Evolutionary conservation across 2,888 invertebrate genomes (phyloP), one percentile per base, ranked within the genome.

Genomic region (Pyrrhia umbra): DNA sequence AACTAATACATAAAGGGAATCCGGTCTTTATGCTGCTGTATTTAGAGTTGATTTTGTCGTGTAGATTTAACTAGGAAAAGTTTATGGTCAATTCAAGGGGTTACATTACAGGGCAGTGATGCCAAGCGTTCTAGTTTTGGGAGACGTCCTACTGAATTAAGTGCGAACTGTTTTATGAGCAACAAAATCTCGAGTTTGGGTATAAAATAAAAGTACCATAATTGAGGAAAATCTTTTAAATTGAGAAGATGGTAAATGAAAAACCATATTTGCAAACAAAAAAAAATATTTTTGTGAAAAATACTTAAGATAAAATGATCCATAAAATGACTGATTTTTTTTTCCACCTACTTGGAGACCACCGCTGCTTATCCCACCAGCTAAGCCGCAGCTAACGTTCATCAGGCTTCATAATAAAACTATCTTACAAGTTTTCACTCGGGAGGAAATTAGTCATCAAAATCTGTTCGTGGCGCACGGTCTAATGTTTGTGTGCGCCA

Each of bases 81-180:
- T 85, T 85, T 80, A 85, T 75, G 79, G 76, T 82, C 79, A 81
- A 62, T 77, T 76, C 63, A 73, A 74, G 63, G 72, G 58, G 66
- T 74, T 56, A 68, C 63, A 66, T 75, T 66, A 68, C 34, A 54
- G 58, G 57, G 6, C 43, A 65, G 61, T 64, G 59, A 54, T 45
- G 43, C 20, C 42, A 25, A 18, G 27, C 51, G 52, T 58, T 56
- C 58, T 55, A 62, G 30, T 64, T 64, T 62, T 49, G 39, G 43
- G 30, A 57, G 63, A 64, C 43, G 51, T 42, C 13, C 16, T 40
- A 9, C 34, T 21, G 9, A 45, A 66, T 77, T 51, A 18, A 51
- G 47, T 43, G 47, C 67, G 50, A 64, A 50, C 63, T 50, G 59
- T 23, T 70, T 57, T 67, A 65, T 20, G 43, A 25, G 46, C 62